Evolutionary conservation across 2,888 invertebrate species (phyloP).

Genomic region (Rhabditophanes sp.): DNA sequence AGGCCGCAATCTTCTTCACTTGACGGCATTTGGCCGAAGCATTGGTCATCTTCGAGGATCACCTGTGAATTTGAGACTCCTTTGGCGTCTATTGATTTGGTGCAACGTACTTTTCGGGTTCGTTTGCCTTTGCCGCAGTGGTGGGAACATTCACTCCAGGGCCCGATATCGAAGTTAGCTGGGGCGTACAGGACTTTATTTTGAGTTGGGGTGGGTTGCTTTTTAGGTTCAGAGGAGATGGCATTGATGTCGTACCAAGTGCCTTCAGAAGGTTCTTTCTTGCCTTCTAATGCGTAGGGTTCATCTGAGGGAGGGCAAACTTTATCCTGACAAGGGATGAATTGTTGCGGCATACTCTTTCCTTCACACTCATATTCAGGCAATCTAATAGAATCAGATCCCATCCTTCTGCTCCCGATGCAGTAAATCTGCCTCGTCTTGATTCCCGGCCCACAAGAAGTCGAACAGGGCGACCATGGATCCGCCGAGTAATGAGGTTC

Average conservation of each 20-base stretch:
- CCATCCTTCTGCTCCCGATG: conserved; percentile 33
- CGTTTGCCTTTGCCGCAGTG: conserved; percentile 85
- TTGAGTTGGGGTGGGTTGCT: too few species aligned
- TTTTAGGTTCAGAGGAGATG: too few species aligned
- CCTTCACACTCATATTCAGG: conserved; percentile 42
- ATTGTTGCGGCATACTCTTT: too few species aligned
- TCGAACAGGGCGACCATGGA: conserved; percentile 17
- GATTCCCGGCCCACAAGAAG: conserved; percentile 24
- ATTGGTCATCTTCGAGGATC: conserved; percentile 78
- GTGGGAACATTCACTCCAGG: conserved; percentile 58
- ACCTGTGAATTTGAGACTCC: conserved; percentile 73
- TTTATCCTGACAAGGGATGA: conserved; percentile 5
- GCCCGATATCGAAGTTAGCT: conserved; percentile 18
- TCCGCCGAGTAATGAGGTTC: too few species aligned
- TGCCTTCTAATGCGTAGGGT: too few species aligned
- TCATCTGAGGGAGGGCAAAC: too few species aligned
- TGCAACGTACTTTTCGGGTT: conserved; percentile 65
- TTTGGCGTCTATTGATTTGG: conserved; percentile 53
- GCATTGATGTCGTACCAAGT: too few species aligned
- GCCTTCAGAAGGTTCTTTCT: too few species aligned
- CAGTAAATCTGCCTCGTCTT: conserved; percentile 18
- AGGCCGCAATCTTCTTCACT: conserved; percentile 66
- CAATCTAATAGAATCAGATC: conserved; percentile 27
- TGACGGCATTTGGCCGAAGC: conserved; percentile 48
- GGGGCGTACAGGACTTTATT: too few species aligned